Base-by-base conservation (phyloP, 2,113 vertebrate species). In the Mirza zaza region DNA sequence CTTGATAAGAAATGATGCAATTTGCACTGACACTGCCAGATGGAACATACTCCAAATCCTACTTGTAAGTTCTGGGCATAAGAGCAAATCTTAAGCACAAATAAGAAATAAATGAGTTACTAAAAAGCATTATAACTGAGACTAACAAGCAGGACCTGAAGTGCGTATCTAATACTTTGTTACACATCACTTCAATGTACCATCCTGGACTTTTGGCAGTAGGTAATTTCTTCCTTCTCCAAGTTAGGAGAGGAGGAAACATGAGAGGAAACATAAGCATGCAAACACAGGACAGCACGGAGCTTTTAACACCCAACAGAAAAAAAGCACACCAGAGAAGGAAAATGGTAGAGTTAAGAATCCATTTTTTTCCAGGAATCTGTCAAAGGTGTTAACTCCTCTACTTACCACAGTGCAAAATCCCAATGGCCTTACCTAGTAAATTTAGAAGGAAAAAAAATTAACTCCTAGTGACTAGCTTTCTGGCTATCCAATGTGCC, bases 401-500 rank as follows among this genome's bases (percentile, higher is more conserved):
- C 88, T 76, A 57, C 77, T 71, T 76, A 57, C 81, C 67, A 55
- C 23, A 81, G 42, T 73, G 89, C 65, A 87, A 94, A 96, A 77
- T 65, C 59, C 77, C 65, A 87, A 68, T 14, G 20, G 85, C 48
- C 87, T 92, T 50, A 21, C 67, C 52, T 39, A 81, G 32, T 55
- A 91, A 76, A 91, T 63, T 48, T 4, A 88, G 34, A 84, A 93
- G 27, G 25, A 36, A 92, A 84, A 90, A 70, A 59, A 36, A 15
- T 23, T 23, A 76, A 85, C 59, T 36, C 45, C 29, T 2, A 96
- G 0, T 0, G 91, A 94, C 96, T 76, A 70, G 86, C 95, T 87
- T 93, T 86, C 92, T 95, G 87, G 87, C 93, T 57, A 85, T 92
- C 34, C 39, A 50, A 55, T 93, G 27, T 94, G 92, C 92, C 83